phyloP scores from a whole-genome alignment of 2,113 vertebrate species.

The Megaceryle torquata region DNA sequence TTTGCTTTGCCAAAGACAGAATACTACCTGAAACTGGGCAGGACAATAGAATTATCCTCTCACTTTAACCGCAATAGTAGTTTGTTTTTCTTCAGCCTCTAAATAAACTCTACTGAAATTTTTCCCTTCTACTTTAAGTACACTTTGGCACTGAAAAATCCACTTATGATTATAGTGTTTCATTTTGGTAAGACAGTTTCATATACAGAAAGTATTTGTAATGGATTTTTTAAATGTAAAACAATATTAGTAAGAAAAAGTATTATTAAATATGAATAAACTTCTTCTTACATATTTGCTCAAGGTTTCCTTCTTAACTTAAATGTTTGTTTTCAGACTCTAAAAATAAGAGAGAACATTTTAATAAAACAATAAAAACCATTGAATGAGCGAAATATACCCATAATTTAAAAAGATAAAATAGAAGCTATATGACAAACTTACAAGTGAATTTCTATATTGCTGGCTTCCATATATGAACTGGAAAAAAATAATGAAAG shows the following conservation, averaged over 20 bases:
- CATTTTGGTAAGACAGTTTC: background rate
- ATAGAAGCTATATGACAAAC: background rate
- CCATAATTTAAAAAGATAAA: background rate
- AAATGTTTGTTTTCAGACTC: background rate
- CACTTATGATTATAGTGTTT: background rate
- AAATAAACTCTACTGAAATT: background rate
- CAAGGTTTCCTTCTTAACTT: background rate
- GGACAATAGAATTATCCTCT: background rate
- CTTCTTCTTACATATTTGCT: background rate
- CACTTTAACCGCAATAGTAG: background rate
- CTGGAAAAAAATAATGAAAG: background rate
- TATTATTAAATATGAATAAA: background rate
- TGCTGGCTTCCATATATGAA: background rate
- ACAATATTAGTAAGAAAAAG: background rate
- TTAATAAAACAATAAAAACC: background rate
- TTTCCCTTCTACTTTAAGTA: background rate
- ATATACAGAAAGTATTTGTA: background rate
- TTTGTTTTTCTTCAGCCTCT: background rate
- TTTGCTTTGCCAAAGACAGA: background rate
- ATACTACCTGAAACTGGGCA: background rate
- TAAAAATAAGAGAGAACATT: background rate
- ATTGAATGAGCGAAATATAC: background rate
- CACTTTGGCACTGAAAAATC: background rate
- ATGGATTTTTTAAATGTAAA: background rate
- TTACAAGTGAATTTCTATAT: background rate